phyloP scores from a whole-genome alignment of 2,113 vertebrate species.

The Monarcha castaneiventris region DNA sequence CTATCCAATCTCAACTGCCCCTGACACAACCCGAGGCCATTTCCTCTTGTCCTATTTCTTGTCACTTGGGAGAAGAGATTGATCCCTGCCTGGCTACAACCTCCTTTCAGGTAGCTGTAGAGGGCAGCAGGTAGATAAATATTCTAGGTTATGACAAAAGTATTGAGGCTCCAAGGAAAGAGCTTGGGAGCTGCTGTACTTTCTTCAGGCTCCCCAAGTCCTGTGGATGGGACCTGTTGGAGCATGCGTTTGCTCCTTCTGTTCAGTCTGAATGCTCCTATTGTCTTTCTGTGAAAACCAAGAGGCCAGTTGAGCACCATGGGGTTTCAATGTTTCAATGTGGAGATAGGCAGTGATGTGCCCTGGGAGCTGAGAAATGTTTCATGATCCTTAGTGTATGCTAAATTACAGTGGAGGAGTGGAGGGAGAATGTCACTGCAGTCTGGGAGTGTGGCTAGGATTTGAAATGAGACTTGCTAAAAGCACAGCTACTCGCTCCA shows the following conservation, averaged over 20 bases:
- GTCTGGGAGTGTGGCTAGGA: not conserved
- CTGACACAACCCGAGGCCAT: not conserved
- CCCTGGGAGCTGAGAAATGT: not conserved
- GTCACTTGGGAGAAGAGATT: not conserved
- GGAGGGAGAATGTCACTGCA: not conserved
- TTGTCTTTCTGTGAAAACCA: not conserved
- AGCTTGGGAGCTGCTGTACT: not conserved
- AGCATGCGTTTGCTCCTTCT: not conserved
- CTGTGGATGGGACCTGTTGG: not conserved
- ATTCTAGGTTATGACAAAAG: not conserved
- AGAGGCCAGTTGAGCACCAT: fast-evolving
- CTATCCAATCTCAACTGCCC: not conserved
- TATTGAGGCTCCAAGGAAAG: not conserved
- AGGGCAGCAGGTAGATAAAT: not conserved
- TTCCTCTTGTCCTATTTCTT: not conserved
- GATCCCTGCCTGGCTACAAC: not conserved
- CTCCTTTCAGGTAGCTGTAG: not conserved
- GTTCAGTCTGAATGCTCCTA: not conserved
- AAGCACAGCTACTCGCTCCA: not conserved
- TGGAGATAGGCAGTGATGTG: not conserved
- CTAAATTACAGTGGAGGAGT: not conserved
- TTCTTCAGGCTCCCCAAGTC: not conserved
- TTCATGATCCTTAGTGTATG: not conserved
- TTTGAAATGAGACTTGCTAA: not conserved
- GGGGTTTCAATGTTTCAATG: not conserved